Conservation (phyloP, 2,113 vertebrate species). For the Myocastor coypus region DNA sequence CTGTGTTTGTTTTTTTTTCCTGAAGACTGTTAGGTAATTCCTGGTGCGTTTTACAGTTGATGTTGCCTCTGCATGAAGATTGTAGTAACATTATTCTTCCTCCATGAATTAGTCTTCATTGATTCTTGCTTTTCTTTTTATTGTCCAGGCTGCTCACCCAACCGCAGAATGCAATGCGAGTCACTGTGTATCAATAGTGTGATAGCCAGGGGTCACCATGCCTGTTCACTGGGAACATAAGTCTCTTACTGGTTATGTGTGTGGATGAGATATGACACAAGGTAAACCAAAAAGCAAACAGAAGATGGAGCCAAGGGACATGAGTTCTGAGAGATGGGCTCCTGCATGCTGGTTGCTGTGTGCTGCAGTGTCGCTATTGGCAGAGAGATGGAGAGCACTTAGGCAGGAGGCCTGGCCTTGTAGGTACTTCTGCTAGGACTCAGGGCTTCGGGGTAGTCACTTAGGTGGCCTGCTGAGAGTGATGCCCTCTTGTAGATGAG, state of each 20-base stretch:
- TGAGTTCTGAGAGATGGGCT: background rate
- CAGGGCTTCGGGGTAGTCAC: too few relatives aligned
- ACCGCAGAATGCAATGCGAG: background rate
- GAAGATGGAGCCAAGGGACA: background rate
- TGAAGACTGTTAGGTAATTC: background rate
- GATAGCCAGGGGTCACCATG: background rate
- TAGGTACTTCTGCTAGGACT: background rate
- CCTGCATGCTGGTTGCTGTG: background rate
- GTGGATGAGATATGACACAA: background rate
- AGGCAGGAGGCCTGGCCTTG: background rate
- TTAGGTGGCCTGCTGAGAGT: background rate
- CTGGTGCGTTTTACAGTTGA: background rate
- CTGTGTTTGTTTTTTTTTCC: background rate
- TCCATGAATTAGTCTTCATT: background rate
- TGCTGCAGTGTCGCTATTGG: background rate
- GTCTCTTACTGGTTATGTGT: background rate
- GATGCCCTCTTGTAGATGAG: background rate
- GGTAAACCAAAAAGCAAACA: background rate
- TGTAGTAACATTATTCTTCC: background rate
- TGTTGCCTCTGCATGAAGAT: background rate
- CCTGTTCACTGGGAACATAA: background rate
- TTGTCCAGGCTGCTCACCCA: background rate
- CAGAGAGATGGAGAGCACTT: background rate
- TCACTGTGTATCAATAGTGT: background rate
- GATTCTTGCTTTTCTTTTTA: background rate